These are phyloP conservation scores for Apostichopus japonicus DNA, from an alignment of 35 echinoderm and acorn worm genomes.

Conservation along the genomic window DNA sequence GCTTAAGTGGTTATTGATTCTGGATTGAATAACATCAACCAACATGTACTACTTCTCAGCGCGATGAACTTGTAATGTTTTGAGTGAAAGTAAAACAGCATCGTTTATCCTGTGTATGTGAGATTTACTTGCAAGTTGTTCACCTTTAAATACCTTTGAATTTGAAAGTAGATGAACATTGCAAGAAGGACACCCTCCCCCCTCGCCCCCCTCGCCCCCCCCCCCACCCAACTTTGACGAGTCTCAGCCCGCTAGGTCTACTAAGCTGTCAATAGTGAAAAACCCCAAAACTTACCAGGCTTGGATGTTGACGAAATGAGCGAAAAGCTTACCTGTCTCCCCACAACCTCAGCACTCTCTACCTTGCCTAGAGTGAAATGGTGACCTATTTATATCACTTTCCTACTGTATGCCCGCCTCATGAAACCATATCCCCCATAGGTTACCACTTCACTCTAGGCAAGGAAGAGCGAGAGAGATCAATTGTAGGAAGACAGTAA, in stretches of 20 bases:
- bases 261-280: not conserved
- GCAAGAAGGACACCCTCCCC: no score
- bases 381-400: not conserved
- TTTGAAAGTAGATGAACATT: no score
- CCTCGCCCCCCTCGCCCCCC: no score
- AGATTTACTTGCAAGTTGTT: no score
- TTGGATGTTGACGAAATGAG: not conserved
- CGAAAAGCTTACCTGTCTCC: not conserved
- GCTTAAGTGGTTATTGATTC: not conserved
- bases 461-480: not conserved
- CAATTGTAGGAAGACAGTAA: not conserved
- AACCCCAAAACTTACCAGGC: not conserved
- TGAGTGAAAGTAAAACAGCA: no score
- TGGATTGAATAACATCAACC: not conserved
- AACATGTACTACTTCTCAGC: not conserved
- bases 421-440: not conserved
- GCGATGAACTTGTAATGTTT: no score
- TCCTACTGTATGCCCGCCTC: not conserved
- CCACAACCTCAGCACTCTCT: not conserved
- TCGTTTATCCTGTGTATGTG: no score
- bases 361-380: not conserved
- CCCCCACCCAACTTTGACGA: no score
- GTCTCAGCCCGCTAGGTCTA: no score
- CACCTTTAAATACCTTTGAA: no score
- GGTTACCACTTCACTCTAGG: not conserved